Evolutionary conservation across 1,140 invertebrate species (phyloP).

Genomic region (Chelonus insularis): DNA sequence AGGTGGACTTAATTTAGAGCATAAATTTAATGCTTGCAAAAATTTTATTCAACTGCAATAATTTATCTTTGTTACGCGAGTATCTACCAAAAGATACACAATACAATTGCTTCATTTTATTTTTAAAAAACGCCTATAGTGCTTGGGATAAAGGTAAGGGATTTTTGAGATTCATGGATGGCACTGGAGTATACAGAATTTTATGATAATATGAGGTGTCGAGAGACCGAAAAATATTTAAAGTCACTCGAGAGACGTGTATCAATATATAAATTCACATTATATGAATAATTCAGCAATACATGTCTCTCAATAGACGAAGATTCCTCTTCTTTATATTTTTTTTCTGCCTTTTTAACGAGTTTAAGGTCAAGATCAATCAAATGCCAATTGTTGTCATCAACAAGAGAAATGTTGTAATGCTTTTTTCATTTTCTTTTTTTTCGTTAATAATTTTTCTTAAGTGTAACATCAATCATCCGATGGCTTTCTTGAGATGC

Average conservation of each 20-base stretch:
- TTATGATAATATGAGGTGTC: not conserved
- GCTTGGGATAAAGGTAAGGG: not conserved
- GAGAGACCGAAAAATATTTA: constrained; percentile 6
- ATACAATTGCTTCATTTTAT: not conserved
- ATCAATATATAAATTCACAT: constrained; percentile 25
- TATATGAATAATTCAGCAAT: constrained; percentile 25
- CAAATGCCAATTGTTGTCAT: not conserved
- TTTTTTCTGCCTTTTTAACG: not conserved
- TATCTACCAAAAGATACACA: no score
- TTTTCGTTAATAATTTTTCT: no score
- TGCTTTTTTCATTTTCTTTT: no score
- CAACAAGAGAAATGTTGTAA: no score
- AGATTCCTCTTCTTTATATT: not conserved
- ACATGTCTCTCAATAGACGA: constrained; percentile 8
- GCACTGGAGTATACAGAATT: constrained; percentile 6
- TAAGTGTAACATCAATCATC: no score
- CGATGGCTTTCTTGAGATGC: no score
- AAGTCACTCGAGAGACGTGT: not conserved
- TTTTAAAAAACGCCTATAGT: not conserved
- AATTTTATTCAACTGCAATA: no score
- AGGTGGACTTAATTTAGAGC: no score
- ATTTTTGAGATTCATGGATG: not conserved
- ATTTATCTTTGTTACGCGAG: no score
- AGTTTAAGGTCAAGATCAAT: constrained; percentile 2
- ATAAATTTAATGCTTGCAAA: no score